Percentiles rank a stretch among this genome's conserved stretches.
Conservation (phyloP, 2,113 vertebrate species). For the Platichthys stellatus region DNA sequence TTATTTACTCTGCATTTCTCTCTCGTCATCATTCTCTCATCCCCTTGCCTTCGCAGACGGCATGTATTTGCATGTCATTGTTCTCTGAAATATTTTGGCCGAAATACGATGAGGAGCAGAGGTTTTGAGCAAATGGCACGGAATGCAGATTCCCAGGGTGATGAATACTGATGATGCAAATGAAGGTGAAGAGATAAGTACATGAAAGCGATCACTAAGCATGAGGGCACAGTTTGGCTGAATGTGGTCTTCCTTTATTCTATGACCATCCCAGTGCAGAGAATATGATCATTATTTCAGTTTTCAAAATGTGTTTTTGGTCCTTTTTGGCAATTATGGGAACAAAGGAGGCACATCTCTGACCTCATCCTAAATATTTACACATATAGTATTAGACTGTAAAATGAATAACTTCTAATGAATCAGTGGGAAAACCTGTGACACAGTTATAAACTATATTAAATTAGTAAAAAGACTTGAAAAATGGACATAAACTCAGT, state of each 20-base stretch:
- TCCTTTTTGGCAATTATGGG: too few relatives aligned
- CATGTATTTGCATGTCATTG: constrained; percentile 35
- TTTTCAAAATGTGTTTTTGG: not conserved
- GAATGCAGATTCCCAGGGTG: constrained; percentile 46
- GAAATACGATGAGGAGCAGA: constrained; percentile 53
- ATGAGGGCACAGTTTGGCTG: constrained; percentile 18
- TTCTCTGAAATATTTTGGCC: constrained; percentile 28
- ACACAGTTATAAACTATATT: not conserved
- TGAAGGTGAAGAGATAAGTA: constrained; percentile 39
- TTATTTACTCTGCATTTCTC: constrained; percentile 8
- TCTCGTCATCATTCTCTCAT: constrained; percentile 13
- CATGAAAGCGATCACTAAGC: constrained; percentile 34
- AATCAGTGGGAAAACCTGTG: not conserved
- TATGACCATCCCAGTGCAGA: not conserved
- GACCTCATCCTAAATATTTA: too few relatives aligned
- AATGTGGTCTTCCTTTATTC: constrained; percentile 1
- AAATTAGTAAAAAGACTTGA: not conserved
- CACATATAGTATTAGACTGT: too few relatives aligned
- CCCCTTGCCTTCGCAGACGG: not conserved
- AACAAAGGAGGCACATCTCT: too few relatives aligned
- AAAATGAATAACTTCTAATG: too few relatives aligned
- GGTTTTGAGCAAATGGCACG: constrained; percentile 51
- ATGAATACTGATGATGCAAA: constrained; percentile 65
- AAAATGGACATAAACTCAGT: not conserved
- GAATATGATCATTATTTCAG: not conserved